Base-by-base conservation (phyloP, 2,797 vertebrate species). In the Oreortyx pictus region DNA sequence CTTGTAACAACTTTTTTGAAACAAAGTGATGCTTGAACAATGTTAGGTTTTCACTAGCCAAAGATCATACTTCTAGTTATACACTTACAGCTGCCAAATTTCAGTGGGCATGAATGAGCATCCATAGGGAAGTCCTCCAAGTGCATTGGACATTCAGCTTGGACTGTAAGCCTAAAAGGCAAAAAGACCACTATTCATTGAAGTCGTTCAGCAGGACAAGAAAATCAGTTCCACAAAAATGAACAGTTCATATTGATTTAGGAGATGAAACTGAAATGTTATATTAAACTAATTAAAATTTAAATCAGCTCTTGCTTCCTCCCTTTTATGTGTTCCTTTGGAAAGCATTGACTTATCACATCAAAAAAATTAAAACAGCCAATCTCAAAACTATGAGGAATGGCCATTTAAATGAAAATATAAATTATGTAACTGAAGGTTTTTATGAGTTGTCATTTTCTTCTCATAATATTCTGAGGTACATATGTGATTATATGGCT, bases 61-160 rank as follows among this genome's bases (percentile, higher is more conserved):
- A 75, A 64, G 80, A 23, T 79, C 82, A 2, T 37, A 75, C 3
- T 50, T 90, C 68, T 77, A 5, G 11, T 52, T 52, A 61, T 57
- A 90, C 98, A 99, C 99, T 99, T 98, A 99, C 99, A 99, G 98
- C 99, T 99, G 98, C 99, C 99, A 97, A 99, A 99, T 98, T 99
- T 99, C 96, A 99, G 97, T 71, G 99, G 99, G 97, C 99, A 99
- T 22, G 99, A 99, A 96, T 99, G 99, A 86, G 99, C 99, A 97
- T 99, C 99, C 99, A 99, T 99, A 88, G 99, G 99, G 97, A 99
- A 99, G 97, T 99, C 99, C 97, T 99, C 99, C 96, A 99, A 98
- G 97, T 99, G 99, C 99, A 99, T 99, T 59, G 99, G 99, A 95
- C 99, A 99, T 98, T 99, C 99, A 60, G 99, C 99, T 97, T 99